A percentile compares a stretch with the other conserved stretches of the same genome.
These are phyloP conservation scores for Auanema freiburgensis DNA, from an alignment of 2,888 invertebrate species.

Conservation along the genomic window DNA sequence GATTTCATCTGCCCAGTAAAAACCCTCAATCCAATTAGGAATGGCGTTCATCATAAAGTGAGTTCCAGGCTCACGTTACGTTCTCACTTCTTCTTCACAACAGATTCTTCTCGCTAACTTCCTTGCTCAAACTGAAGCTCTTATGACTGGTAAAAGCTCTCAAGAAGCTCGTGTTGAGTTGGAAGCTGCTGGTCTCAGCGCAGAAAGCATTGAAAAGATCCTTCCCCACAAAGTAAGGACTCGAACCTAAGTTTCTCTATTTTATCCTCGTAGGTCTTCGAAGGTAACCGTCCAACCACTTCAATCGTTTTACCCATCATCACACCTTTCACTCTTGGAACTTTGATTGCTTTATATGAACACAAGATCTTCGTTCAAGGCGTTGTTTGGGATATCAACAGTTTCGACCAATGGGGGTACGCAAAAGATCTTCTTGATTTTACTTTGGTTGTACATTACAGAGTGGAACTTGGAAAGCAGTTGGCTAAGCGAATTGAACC, in stretches of 20 bases:
- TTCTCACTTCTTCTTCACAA: not conserved
- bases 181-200: conserved; percentile 77
- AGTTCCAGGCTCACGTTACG: not conserved
- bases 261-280: conserved; percentile 76
- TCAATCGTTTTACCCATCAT: conserved; percentile 88
- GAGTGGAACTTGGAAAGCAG: conserved; percentile 96
- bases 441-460: conserved; percentile 62
- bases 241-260: not conserved
- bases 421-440: conserved; percentile 6
- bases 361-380: conserved; percentile 99
- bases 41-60: conserved; percentile 82
- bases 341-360: conserved; percentile 93
- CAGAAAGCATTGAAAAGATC: conserved; percentile 77
- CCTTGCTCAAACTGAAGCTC: conserved; percentile 95
- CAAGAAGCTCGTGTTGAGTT: conserved; percentile 80
- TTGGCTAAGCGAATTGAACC: conserved; percentile 97
- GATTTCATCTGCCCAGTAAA: conserved; percentile 93
- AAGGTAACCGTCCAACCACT: conserved; percentile 95
- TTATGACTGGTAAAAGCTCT: conserved; percentile 80
- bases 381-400: conserved; percentile 98
- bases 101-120: conserved; percentile 92
- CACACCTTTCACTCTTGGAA: conserved; percentile 89
- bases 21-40: conserved; percentile 83
- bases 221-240: conserved; percentile 82
- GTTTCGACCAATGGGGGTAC: conserved; percentile 97